These are phyloP conservation scores for Cydia strobilella DNA, from an alignment of 1,140 invertebrate genomes.

Conservation along the genomic window DNA sequence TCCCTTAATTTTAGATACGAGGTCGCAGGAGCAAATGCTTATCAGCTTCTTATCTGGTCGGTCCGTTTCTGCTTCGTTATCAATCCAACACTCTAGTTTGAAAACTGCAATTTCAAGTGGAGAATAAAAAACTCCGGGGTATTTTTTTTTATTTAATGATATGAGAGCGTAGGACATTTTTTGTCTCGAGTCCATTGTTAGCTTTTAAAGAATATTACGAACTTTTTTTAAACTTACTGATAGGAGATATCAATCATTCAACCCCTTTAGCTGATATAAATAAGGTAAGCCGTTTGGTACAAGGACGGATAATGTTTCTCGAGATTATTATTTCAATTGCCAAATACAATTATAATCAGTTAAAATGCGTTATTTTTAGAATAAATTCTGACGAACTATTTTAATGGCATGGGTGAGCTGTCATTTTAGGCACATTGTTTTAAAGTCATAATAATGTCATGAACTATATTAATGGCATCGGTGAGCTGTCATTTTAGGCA, in stretches of 20 bases:
- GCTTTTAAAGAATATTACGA: background rate
- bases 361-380: no score
- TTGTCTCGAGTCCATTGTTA: background rate
- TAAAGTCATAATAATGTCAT: no score
- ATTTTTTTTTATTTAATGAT: background rate
- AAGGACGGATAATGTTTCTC: no score
- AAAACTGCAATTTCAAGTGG: constrained; percentile 14
- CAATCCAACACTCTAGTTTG: constrained; percentile 20
- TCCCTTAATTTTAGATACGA: background rate
- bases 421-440: no score
- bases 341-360: no score
- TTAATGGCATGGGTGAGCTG: no score
- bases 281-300: no score
- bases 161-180: background rate
- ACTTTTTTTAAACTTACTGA: background rate
- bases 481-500: no score
- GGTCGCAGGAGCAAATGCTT: background rate
- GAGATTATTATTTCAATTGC: no score
- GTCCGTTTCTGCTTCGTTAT: constrained; percentile 17
- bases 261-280: background rate
- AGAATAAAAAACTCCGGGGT: constrained; percentile 4
- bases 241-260: background rate
- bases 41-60: constrained; percentile 5
- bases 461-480: no score
- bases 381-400: no score